Base-by-base conservation (phyloP, 2,888 invertebrate genomes). In the Dolichomitus sp. region DNA sequence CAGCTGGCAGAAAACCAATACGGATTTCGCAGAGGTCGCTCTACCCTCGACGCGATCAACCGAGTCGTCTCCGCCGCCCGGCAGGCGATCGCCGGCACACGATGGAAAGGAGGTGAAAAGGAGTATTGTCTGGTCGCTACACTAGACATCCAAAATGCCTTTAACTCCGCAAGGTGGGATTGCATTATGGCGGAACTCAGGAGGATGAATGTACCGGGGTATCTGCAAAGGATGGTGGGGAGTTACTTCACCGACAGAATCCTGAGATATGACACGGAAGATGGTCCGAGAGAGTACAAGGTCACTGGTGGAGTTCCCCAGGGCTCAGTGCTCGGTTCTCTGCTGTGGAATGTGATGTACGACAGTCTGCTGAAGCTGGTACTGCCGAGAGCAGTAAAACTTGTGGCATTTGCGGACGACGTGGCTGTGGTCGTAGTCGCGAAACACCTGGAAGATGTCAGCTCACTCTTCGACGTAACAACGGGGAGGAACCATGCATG, bases 131-230 rank as follows among this genome's bases (percentile, higher is more conserved):
- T 69, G 30, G 70, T 79, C 50, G 80, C 33, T 3, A 50, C 65
- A 1, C 50, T 86, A 4, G 84, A 83, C 48, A 80, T 86, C 17
- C 76, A 50, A 6, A 85, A 86, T 37, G 87, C 86, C 27, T 87
- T 87, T 68, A 88, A 88, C 50, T 80, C 85, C 11, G 86, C 84
- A 1, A 54, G 73, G 7, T 86, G 86, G 86, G 52, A 54, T n/a
- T 63, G 57, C n/a, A 80, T 83, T 52, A 11, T 81, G 63, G 12
- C 19, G 14, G 83, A 82, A 9, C 80, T 87, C n/a, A 57, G 52
- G 42, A 23, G 30, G 11, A 48, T 77, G 50, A 14, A 61, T 3
- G 79, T 81, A 7, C 84, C 86, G n/a, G 66, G 27, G n/a, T 87
- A 88, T 63, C 78, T 88, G 14, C 42, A 17, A 12, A 33, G 80